Evolutionary conservation across 2,888 invertebrate genomes (phyloP).

Genomic region (Volucella inanis): DNA sequence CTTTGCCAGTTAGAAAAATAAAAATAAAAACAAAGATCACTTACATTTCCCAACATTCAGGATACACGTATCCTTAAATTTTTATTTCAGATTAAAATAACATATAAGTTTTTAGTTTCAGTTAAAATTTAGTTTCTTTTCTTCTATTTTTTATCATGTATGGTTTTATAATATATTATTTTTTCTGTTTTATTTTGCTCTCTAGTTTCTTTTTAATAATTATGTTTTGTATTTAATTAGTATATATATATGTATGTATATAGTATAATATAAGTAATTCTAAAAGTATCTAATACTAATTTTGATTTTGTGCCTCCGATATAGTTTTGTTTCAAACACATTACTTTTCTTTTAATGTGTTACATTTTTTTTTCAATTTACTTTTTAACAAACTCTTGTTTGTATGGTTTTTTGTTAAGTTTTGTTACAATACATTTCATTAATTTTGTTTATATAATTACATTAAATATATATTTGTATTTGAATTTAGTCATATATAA

Average conservation of each 20-base stretch:
- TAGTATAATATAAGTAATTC: conserved; percentile 72
- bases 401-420: conserved; percentile 38
- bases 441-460: conserved; percentile 56
- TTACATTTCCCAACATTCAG: conserved; percentile 75
- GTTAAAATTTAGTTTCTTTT: conserved; percentile 56
- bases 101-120: conserved; percentile 73
- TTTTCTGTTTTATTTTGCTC: conserved; percentile 20
- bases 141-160: conserved; percentile 38
- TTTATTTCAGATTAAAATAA: conserved; percentile 76
- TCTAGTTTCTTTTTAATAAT: conserved; percentile 29
- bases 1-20: too few species aligned
- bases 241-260: conserved; percentile 59
- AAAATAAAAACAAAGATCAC: conserved; percentile 13
- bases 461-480: conserved; percentile 69
- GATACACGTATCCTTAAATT: conserved; percentile 75
- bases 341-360: conserved; percentile 32
- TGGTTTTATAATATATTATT: conserved; percentile 50
- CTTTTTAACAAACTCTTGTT: conserved; percentile 28
- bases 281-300: conserved; percentile 76
- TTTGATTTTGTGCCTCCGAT: conserved; percentile 79
- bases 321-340: conserved; percentile 74
- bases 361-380: conserved; percentile 11
- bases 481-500: conserved; percentile 61
- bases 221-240: conserved; percentile 64
- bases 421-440: conserved; percentile 27